These are phyloP conservation scores for Sylvilagus floridanus DNA, from an alignment of 2,797 vertebrate species.

Conservation along the genomic window DNA sequence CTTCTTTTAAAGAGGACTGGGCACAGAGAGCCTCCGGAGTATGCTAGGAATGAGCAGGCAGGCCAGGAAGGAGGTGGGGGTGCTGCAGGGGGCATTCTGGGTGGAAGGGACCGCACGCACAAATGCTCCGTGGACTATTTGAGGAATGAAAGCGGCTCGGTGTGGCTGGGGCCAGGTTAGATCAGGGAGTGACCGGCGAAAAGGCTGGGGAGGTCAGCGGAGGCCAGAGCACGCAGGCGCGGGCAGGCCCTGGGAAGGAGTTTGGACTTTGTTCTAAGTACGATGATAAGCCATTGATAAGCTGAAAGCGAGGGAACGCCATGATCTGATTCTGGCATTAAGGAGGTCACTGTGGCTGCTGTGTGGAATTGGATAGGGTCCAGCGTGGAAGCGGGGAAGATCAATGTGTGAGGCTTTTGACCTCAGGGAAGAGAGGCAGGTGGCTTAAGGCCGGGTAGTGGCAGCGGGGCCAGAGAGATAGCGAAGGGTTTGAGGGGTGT, in stretches of 20 bases:
- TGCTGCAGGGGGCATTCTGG: not conserved
- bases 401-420: not conserved
- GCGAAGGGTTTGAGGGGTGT: not conserved
- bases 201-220: constrained; percentile 26
- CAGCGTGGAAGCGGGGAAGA: not conserved
- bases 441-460: not conserved
- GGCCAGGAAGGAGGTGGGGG: not conserved
- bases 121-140: not conserved
- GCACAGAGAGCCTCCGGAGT: not conserved
- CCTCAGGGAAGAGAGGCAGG: not conserved
- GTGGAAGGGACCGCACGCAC: not conserved
- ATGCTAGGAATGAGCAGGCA: not conserved
- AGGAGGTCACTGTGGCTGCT: constrained; percentile 38
- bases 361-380: constrained; percentile 35
- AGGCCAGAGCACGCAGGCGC: constrained; percentile 34
- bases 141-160: not conserved
- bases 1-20: constrained; percentile 12
- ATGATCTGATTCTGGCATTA: constrained; percentile 58
- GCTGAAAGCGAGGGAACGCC: constrained; percentile 60
- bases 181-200: not conserved
- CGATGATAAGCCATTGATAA: constrained; percentile 77
- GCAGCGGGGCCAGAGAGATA: not conserved
- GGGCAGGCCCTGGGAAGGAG: constrained; percentile 42
- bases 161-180: not conserved
- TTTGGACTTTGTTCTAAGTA: constrained; percentile 73